Percentiles rank a stretch among this genome's conserved stretches.
These are phyloP conservation scores for Eilema griseolum DNA, from an alignment of 2,888 invertebrate genomes.

Conservation along the genomic window DNA sequence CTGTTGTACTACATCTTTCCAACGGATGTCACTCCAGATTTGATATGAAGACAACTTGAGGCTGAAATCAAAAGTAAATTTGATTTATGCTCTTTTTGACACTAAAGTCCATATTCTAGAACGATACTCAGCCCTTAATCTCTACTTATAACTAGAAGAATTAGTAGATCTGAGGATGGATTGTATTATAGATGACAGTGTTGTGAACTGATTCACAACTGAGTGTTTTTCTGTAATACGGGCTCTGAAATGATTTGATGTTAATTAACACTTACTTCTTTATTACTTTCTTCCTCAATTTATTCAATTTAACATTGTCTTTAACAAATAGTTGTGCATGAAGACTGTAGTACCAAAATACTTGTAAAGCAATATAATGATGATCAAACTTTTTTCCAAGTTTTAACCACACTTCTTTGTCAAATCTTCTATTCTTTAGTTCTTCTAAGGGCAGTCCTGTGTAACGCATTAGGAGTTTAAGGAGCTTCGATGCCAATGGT, in stretches of 20 bases:
- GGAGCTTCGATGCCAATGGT: conserved; percentile 63
- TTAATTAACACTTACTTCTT: conserved; percentile 61
- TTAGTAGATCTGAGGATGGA: too few species aligned
- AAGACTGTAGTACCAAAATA: conserved; percentile 69
- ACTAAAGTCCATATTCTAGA: neutral
- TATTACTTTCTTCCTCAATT: conserved; percentile 61
- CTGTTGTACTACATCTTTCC: conserved; percentile 68
- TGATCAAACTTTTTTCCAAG: conserved; percentile 66
- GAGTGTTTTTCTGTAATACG: too few species aligned
- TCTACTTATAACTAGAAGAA: too few species aligned
- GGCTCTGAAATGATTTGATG: neutral
- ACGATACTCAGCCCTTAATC: too few species aligned
- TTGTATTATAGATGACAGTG: too few species aligned
- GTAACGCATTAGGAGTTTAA: conserved; percentile 65
- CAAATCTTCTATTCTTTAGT: conserved; percentile 67
- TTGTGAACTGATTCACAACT: too few species aligned
- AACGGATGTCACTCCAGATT: conserved; percentile 76
- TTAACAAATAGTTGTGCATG: conserved; percentile 75
- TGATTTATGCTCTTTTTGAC: neutral
- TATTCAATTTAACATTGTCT: conserved; percentile 63
- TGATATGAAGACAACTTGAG: conserved; percentile 61
- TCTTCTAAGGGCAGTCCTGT: conserved; percentile 62
- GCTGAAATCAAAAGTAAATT: conserved; percentile 57
- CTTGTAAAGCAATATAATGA: conserved; percentile 59
- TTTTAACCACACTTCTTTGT: conserved; percentile 67